These are phyloP conservation scores for Pogonocherus hispidulus DNA, from an alignment of 2,888 invertebrate species.

Conservation along the genomic window DNA sequence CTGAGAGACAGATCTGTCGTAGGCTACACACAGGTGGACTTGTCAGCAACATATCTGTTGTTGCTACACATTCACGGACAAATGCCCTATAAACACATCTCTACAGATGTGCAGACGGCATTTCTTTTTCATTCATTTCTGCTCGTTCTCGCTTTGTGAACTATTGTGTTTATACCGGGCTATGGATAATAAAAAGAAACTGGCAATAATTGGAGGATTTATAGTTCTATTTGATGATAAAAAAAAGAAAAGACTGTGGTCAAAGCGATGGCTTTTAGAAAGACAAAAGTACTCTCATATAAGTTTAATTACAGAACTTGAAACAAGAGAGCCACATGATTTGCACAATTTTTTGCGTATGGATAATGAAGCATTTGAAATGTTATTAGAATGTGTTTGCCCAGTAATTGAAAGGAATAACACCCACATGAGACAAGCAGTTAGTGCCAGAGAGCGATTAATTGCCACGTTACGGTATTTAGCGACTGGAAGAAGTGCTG, in stretches of 20 bases:
- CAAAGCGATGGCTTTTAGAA: slow-evolving; percentile 2
- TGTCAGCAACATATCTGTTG: too few species aligned
- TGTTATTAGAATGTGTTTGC: slow-evolving; percentile 4
- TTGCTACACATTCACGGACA: too few species aligned
- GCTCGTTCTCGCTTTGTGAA: too few species aligned
- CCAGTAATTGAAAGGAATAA: slow-evolving; percentile 4
- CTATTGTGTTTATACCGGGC: not conserved
- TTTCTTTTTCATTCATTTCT: too few species aligned
- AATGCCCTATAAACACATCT: too few species aligned
- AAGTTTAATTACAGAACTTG: slow-evolving; percentile 16
- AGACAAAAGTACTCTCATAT: slow-evolving; percentile 21
- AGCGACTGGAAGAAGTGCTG: slow-evolving; percentile 10
- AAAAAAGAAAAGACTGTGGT: slow-evolving; percentile 8
- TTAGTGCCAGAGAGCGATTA: not conserved
- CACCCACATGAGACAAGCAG: slow-evolving; percentile 11
- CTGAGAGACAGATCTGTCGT: too few species aligned
- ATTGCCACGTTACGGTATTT: too few species aligned
- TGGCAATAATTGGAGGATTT: slow-evolving; percentile 14
- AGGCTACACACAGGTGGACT: too few species aligned
- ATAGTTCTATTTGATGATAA: slow-evolving; percentile 10
- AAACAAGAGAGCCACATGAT: slow-evolving; percentile 11
- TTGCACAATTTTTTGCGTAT: slow-evolving; percentile 14
- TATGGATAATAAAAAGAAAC: slow-evolving; percentile 11
- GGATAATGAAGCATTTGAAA: slow-evolving; percentile 15
- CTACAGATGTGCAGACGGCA: too few species aligned